Evolutionary conservation across 2,113 vertebrate genomes (phyloP).

Genomic region (Alexandromys fortis): DNA sequence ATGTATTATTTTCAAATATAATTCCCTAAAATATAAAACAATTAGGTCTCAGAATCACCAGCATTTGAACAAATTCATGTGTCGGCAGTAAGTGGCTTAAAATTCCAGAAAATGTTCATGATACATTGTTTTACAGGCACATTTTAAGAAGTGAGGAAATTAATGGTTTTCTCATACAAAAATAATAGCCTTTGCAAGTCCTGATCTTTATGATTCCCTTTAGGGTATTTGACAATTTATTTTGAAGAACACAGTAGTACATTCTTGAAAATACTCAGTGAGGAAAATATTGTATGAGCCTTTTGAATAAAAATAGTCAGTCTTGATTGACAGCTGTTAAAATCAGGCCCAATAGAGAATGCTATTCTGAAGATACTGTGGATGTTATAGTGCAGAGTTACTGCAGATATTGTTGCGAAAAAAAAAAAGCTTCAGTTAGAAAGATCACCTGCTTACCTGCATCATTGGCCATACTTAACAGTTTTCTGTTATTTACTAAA

Average conservation of each 20-base stretch:
- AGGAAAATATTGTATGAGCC: not conserved
- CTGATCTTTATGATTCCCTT: not conserved
- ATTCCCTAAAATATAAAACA: not conserved
- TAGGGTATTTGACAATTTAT: not conserved
- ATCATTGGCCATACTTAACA: not conserved
- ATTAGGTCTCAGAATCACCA: not conserved
- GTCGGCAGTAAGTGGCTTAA: not conserved
- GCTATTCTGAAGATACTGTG: not conserved
- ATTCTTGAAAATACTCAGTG: constrained; percentile 2
- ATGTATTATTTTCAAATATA: constrained; percentile 5
- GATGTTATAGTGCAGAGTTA: not conserved
- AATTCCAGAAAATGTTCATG: not conserved
- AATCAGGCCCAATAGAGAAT: not conserved
- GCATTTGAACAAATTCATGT: not conserved
- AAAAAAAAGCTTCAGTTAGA: not conserved
- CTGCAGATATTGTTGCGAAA: not conserved
- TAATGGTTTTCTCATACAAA: not conserved
- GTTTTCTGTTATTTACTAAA: not conserved
- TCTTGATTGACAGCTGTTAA: not conserved
- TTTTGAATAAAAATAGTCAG: not conserved
- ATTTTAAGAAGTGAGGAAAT: not conserved
- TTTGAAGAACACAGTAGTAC: not conserved
- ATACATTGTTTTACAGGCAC: not conserved
- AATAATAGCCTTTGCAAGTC: not conserved
- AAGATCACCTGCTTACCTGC: not conserved